Conservation (phyloP, 2,113 vertebrate species). For the Athene noctua region DNA sequence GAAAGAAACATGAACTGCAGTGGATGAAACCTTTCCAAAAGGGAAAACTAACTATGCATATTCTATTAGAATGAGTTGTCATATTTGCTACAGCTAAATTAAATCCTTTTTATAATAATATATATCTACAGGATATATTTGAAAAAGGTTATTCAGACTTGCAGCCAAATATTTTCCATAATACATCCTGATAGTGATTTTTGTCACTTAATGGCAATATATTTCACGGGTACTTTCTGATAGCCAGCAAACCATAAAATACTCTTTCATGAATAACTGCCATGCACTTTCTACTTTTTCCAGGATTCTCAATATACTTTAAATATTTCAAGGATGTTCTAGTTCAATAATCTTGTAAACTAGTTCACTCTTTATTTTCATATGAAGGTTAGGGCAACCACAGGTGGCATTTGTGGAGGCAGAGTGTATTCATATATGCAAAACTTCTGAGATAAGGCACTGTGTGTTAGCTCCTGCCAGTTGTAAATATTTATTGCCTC, state of each 20-base stretch:
- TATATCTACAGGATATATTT: neutral
- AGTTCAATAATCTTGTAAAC: neutral
- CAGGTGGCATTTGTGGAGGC: neutral
- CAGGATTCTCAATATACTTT: neutral
- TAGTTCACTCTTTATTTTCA: neutral
- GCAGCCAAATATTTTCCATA: neutral
- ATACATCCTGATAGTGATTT: neutral
- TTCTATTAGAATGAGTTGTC: neutral
- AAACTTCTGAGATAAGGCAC: neutral
- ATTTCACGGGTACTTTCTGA: neutral
- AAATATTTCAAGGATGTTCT: neutral
- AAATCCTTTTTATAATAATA: neutral
- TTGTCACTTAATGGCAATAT: neutral
- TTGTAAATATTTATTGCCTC: neutral
- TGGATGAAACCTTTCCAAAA: neutral
- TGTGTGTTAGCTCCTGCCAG: neutral
- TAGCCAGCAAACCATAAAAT: neutral
- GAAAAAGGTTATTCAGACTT: conserved; percentile 14
- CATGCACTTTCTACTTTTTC: neutral
- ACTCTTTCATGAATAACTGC: neutral
- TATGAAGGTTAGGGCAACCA: neutral
- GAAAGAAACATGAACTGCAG: neutral
- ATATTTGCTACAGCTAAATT: neutral
- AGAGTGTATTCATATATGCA: neutral
- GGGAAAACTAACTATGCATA: neutral